Percentiles rank a stretch among this genome's conserved stretches.
Conservation (phyloP, 2,888 invertebrate genomes). For the Ornithoptera priamus region DNA sequence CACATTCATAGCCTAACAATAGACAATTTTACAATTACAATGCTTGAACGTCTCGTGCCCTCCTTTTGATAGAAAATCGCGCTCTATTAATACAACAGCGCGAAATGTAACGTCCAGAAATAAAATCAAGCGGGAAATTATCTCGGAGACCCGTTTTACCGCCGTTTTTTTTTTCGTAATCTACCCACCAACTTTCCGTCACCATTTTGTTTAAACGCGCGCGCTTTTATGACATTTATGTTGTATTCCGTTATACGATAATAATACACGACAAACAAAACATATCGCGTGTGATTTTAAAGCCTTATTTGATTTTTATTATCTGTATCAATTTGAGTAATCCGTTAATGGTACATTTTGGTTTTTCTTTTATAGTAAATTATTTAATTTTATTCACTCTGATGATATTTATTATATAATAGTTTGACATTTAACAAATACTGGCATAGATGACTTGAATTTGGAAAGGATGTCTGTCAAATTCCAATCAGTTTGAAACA, state of each 20-base stretch:
- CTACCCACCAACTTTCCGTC: conserved; percentile 33
- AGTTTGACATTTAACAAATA: neutral
- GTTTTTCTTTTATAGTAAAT: neutral
- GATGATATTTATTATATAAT: neutral
- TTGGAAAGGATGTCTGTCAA: conserved; percentile 23
- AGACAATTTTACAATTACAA: neutral
- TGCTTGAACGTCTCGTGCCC: conserved; percentile 39
- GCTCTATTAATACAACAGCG: conserved; percentile 51
- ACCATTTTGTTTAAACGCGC: conserved; percentile 47
- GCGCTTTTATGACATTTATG: conserved; percentile 33
- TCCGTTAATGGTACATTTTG: too few relatives aligned
- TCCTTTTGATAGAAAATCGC: conserved; percentile 43
- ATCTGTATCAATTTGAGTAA: neutral
- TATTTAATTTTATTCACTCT: neutral
- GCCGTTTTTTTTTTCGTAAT: conserved; percentile 45
- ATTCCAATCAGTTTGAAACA: conserved; percentile 26
- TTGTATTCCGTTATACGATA: neutral
- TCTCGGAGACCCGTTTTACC: conserved; percentile 37
- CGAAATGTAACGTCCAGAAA: conserved; percentile 65
- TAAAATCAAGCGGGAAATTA: conserved; percentile 57
- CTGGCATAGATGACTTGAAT: conserved; percentile 10
- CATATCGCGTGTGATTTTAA: conserved; percentile 1
- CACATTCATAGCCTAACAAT: neutral
- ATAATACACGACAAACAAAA: neutral
- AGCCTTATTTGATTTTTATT: neutral